Evolutionary conservation across 1,140 invertebrate genomes (phyloP).

Genomic region (Nephila pilipes): DNA sequence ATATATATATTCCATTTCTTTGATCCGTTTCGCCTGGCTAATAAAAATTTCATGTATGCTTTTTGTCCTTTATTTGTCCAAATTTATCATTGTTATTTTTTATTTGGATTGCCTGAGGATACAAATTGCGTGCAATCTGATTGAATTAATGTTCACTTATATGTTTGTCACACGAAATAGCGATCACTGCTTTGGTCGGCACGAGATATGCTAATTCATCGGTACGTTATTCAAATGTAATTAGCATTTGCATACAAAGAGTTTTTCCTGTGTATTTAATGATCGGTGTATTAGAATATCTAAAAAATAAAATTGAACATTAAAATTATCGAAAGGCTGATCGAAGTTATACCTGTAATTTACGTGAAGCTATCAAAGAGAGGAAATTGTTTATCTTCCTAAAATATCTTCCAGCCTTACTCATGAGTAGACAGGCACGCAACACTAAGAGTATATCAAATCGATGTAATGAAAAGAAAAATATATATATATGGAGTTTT

Average conservation of each 20-base stretch:
- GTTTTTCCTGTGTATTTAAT: conserved; percentile 30
- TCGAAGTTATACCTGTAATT: conserved; percentile 30
- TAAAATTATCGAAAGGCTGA: conserved; percentile 1
- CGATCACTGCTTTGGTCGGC: neutral
- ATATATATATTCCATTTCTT: neutral
- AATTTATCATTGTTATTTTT: neutral
- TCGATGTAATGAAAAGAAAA: no score
- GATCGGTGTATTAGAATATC: conserved; percentile 28
- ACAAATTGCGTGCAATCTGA: conserved; percentile 10
- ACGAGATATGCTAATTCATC: conserved; percentile 32
- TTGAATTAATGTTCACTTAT: conserved; percentile 24
- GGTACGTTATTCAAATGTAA: conserved; percentile 20
- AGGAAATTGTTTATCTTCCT: conserved; percentile 8
- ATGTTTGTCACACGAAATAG: conserved; percentile 12
- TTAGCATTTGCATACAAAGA: conserved; percentile 36
- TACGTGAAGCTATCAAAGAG: neutral
- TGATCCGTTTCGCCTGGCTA: neutral
- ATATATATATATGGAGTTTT: no score
- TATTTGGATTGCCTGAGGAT: neutral
- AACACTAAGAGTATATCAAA: neutral
- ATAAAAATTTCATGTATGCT: neutral
- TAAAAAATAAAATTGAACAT: conserved; percentile 25
- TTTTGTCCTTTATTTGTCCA: neutral
- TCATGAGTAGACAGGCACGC: neutral
- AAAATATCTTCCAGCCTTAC: neutral